Evolutionary conservation across 2,797 vertebrate species (phyloP), one percentile per base, ranked within the genome.

Genomic region (Oreochromis grahami): DNA sequence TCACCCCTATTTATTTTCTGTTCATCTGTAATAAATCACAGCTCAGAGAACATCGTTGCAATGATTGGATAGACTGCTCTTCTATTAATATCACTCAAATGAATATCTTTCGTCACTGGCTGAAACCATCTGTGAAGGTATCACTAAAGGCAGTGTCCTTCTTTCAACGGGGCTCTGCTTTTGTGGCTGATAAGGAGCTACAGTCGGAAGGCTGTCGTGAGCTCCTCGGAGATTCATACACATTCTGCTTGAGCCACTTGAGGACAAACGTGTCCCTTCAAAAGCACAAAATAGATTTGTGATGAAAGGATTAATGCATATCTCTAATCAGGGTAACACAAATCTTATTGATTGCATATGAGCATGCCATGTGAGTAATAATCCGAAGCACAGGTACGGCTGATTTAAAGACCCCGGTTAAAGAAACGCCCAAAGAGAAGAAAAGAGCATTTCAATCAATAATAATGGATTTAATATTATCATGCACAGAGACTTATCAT

Each of bases 121-220:
- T 81, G 41, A 70, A 77, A 41, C 72, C 60, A 79, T 82, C 84
- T 86, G 81, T 65, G 83, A 89, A 53, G 53, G 83, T 24, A 51
- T 60, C 24, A 45, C 60, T 78, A 50, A 78, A 80, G 81, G 68
- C 79, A 68, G n/a, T 3, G 78, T 77, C 78, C 81, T 84, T 87
- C 77, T 76, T 56, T 82, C 68, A 50, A 65, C 26, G 9, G 80
- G 56, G 52, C 77, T 76, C 45, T 76, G 82, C 78, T 82, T 78
- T 76, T 63, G 56, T 70, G 86, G 58, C 34, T 82, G 80, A 82
- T 56, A 45, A 79, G 84, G 78, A 70, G 84, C 79, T 81, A 74
- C 77, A 50, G 82, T 50, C 45, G 4, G 24, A 63, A 55, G 48
- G 77, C 72, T 8, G 56, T 82, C 41, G 74, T 21, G 58, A 50